A percentile compares a stretch with the other conserved stretches of the same genome.
phyloP scores from a whole-genome alignment of 2,113 vertebrate species.

The Ciconia stormi region DNA sequence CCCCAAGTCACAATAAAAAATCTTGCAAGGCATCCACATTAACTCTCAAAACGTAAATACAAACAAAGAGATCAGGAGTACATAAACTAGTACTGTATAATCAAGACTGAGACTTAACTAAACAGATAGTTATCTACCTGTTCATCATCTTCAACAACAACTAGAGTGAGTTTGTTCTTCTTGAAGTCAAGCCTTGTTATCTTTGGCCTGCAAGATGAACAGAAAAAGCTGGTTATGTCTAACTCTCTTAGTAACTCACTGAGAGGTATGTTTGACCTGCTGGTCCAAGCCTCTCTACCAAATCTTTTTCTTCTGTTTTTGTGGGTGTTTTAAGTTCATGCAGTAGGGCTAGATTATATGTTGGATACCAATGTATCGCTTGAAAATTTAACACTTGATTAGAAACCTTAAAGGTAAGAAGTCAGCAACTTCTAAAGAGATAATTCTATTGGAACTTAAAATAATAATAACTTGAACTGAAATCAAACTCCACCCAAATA shows the following conservation, averaged over 20 bases:
- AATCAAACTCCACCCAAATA: not conserved
- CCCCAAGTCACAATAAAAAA: not conserved
- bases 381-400: not conserved
- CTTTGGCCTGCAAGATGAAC: conserved; percentile 85
- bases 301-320: not conserved
- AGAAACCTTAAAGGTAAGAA: not conserved
- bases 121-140: conserved; percentile 79
- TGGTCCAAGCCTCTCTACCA: not conserved
- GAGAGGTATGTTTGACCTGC: not conserved
- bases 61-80: not conserved
- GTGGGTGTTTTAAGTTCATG: not conserved
- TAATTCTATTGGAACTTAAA: not conserved
- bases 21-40: not conserved
- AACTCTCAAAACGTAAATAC: not conserved
- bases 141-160: conserved; percentile 97
- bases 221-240: not conserved
- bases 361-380: not conserved
- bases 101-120: not conserved
- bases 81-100: not conserved
- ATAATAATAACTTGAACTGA: not conserved
- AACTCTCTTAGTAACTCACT: not conserved
- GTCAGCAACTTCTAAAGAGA: not conserved
- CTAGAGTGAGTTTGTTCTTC: conserved; percentile 94
- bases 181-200: conserved; percentile 98
- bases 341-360: not conserved